Evolutionary conservation across 2,888 invertebrate species (phyloP).

Genomic region (Dryobotodes eremita): DNA sequence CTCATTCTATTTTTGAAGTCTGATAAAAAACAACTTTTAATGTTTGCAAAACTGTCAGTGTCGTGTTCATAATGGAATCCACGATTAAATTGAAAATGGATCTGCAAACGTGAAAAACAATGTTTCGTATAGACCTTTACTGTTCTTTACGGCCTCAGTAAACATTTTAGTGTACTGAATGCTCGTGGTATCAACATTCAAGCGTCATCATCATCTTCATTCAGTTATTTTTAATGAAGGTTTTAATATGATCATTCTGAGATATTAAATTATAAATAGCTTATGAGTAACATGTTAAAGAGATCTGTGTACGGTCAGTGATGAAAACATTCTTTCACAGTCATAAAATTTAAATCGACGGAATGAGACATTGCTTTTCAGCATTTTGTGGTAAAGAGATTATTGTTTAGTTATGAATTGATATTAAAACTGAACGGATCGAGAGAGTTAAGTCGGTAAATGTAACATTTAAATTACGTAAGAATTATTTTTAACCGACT

Average conservation of each 20-base stretch:
- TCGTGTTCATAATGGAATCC: constrained; percentile 30
- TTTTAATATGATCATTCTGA: constrained; percentile 12
- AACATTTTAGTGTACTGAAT: constrained; percentile 25
- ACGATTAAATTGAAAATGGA: constrained; percentile 31
- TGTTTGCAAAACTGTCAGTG: constrained; percentile 26
- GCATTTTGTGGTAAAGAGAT: too few relatives aligned
- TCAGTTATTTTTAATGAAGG: constrained; percentile 2
- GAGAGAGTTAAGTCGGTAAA: neutral
- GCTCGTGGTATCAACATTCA: constrained; percentile 21
- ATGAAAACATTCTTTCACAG: neutral
- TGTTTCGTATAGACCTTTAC: constrained; percentile 23
- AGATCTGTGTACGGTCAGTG: neutral
- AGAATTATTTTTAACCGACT: too few relatives aligned
- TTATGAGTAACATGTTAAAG: neutral
- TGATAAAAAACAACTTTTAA: constrained; percentile 3
- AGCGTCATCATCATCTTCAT: too few relatives aligned
- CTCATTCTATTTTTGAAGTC: too few relatives aligned
- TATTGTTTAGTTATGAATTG: neutral
- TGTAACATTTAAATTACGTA: neutral
- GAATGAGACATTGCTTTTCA: neutral
- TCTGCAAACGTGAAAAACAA: constrained; percentile 15
- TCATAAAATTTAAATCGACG: neutral
- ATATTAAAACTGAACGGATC: too few relatives aligned
- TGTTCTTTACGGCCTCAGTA: constrained; percentile 24
- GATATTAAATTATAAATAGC: neutral